Conservation (phyloP, 2,888 invertebrate genomes). For the Ashinkailepas kermadecensis region DNA sequence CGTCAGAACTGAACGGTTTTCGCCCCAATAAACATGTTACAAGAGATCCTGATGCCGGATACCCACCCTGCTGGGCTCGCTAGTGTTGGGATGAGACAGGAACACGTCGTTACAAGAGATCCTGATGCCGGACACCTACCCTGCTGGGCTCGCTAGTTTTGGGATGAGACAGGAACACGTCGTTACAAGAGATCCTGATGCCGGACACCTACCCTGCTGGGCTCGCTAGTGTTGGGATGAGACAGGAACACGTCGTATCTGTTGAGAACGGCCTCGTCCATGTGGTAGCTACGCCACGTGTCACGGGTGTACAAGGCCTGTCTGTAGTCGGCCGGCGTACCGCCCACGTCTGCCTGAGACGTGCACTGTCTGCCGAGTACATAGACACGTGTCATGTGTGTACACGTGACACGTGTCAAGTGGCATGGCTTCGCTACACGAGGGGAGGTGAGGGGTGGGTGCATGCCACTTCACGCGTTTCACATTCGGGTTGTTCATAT, state of each 20-base stretch:
- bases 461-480: no score
- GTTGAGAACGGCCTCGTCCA: slow-evolving; percentile 28
- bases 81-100: slow-evolving; percentile 25
- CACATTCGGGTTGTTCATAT: no score
- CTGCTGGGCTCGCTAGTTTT: slow-evolving; percentile 25
- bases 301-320: slow-evolving; percentile 28
- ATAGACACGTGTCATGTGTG: no score
- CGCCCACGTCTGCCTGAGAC: slow-evolving; percentile 27
- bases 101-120: slow-evolving; percentile 24
- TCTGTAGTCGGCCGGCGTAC: slow-evolving; percentile 26
- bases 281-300: slow-evolving; percentile 26
- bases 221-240: slow-evolving; percentile 25
- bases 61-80: slow-evolving; percentile 27
- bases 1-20: no score
- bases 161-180: slow-evolving; percentile 27
- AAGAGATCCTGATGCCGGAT: no score
- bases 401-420: no score
- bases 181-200: slow-evolving; percentile 14
- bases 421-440: no score
- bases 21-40: no score
- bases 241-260: slow-evolving; percentile 29
- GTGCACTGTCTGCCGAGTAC: background rate
- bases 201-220: slow-evolving; percentile 25
- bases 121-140: no score
- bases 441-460: no score